Base-by-base conservation (phyloP, 37 sponge, comb jelly and placozoan genomes). In the Chondrosia reniformis region DNA sequence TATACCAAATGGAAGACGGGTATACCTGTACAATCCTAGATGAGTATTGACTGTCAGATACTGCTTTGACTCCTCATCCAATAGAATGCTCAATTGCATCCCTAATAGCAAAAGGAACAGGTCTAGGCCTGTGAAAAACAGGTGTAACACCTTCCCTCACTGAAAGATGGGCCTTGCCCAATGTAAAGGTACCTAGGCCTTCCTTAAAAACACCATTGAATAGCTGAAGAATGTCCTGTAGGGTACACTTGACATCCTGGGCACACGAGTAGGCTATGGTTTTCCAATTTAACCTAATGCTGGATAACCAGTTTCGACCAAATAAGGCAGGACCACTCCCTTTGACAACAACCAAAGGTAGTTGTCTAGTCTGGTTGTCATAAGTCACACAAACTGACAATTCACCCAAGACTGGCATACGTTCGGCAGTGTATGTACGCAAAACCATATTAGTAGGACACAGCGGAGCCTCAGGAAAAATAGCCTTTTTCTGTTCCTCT, bases 1-100 rank as follows among this genome's bases (percentile, higher is more conserved):
- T 1, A 82, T 27, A 9, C 83, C 83, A 52, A 65, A 80, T 8
- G 80, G 80, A 4, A 80, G 54, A 19, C 80, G 4, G 8, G 69
- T 80, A 49, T 45, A 80, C 24, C 12, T 64, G 3, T 55, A 57
- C 31, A 80, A 39, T 3, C 80, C 80, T 34, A 65, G 28, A n/a
- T 40, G 80, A 12, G 80, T 80, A 36, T 80, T 80, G 30, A 80
- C 30, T 15, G 80, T 80, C 1, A 34, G 6, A 3, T 9, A 10
- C 2, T 33, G 36, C 4, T 4, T 30, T 1, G 66, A 64, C 66
- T 64, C 33, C 4, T 64, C 66, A 64, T 64, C 43, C 38, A 69
- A 13, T 0, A 3, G 41, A n/a, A 81, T 1, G 8, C 3, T 39
- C 43, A 1, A 69, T 25, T 4, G 42, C 72, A 31, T 40, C 43